Conservation (phyloP, 53 echinoderm and acorn worm species). For the Antedon mediterranea region DNA sequence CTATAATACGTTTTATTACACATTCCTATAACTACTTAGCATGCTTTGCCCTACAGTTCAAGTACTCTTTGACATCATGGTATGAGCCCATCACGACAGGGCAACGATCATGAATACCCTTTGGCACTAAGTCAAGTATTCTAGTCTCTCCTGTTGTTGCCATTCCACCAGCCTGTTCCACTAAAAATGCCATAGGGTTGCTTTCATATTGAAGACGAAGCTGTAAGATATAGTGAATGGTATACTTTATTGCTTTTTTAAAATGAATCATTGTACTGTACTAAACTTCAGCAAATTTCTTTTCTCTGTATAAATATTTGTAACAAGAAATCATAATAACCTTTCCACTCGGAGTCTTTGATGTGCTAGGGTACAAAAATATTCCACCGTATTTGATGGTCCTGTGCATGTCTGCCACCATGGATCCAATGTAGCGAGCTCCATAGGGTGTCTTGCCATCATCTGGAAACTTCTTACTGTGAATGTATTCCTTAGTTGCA, state of each 20-base stretch:
- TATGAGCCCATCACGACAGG: slow-evolving; percentile 79
- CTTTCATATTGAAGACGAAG: slow-evolving; percentile 88
- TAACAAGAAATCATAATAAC: too few species aligned
- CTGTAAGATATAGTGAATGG: slow-evolving; percentile 11
- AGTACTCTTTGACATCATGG: slow-evolving; percentile 80
- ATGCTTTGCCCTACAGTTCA: slow-evolving; percentile 31
- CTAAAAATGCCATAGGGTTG: slow-evolving; percentile 79
- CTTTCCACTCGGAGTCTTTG: slow-evolving; percentile 69
- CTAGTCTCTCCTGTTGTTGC: slow-evolving; percentile 65
- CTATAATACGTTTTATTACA: too few species aligned
- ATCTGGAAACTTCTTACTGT: slow-evolving; percentile 77
- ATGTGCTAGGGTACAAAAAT: slow-evolving; percentile 73
- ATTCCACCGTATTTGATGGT: slow-evolving; percentile 91
- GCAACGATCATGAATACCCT: slow-evolving; percentile 60
- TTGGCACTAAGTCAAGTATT: slow-evolving; percentile 57
- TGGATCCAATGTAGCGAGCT: slow-evolving; percentile 90
- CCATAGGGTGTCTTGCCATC: slow-evolving; percentile 64
- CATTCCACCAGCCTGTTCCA: slow-evolving; percentile 85
- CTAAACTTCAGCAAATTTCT: too few species aligned
- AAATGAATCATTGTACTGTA: too few species aligned
- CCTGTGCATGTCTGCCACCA: slow-evolving; percentile 93
- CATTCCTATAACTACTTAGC: too few species aligned
- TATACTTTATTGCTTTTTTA: neutral
- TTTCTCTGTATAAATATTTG: too few species aligned
- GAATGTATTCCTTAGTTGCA: slow-evolving; percentile 63